Evolutionary conservation across 2,888 invertebrate genomes (phyloP).

Genomic region (Zygaena filipendulae): DNA sequence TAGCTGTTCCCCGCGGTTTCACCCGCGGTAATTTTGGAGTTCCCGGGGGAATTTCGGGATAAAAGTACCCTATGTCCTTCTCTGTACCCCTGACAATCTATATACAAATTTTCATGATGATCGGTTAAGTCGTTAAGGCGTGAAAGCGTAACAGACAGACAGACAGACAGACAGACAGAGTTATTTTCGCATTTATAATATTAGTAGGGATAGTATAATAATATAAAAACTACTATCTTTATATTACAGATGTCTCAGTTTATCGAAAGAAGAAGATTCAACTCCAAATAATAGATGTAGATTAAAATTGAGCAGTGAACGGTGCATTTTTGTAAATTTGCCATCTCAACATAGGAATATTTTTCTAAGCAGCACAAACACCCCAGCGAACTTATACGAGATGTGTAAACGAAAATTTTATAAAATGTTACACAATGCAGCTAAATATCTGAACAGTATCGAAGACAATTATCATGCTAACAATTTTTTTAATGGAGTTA

Average conservation of each 20-base stretch:
- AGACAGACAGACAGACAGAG: no score
- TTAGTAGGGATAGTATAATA: no score
- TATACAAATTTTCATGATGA: no score
- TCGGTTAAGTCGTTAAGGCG: no score
- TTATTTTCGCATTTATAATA: no score
- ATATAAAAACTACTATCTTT: no score
- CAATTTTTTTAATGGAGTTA: slow-evolving; percentile 26
- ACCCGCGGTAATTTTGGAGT: no score
- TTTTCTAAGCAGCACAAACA: slow-evolving; percentile 19
- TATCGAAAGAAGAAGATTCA: slow-evolving; percentile 18
- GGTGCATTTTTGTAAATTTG: slow-evolving; percentile 27
- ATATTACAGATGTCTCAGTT: slow-evolving; percentile 41
- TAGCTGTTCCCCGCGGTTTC: no score
- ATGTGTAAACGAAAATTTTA: slow-evolving; percentile 38
- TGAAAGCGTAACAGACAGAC: no score
- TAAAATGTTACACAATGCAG: slow-evolving; percentile 27
- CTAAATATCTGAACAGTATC: slow-evolving; percentile 25
- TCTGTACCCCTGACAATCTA: no score
- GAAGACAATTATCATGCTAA: slow-evolving; percentile 28
- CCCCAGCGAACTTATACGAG: slow-evolving; percentile 44
- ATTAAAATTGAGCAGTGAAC: slow-evolving; percentile 29
- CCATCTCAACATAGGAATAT: slow-evolving; percentile 33
- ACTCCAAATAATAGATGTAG: slow-evolving; percentile 22
- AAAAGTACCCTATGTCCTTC: no score
- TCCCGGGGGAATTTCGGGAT: no score